Percentiles rank a stretch among this genome's conserved stretches.
phyloP scores from a whole-genome alignment of 2,888 invertebrate species.

The Cecidostiba fungosa region DNA sequence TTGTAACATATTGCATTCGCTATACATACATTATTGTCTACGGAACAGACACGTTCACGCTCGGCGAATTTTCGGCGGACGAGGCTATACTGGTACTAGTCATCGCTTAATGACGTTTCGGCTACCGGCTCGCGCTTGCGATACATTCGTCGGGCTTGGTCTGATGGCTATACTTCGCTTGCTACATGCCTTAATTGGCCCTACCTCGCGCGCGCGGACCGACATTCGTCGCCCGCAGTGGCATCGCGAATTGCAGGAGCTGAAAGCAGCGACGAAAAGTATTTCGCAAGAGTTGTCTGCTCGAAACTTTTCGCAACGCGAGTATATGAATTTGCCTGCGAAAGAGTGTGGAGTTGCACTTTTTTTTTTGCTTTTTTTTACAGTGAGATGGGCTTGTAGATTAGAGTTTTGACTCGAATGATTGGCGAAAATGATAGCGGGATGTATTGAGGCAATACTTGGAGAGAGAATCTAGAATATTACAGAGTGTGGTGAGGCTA shows the following conservation, averaged over 20 bases:
- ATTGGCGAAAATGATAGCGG: not conserved
- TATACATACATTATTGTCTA: not conserved
- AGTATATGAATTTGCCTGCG: not conserved
- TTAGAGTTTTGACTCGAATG: not conserved
- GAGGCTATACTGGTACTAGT: not conserved
- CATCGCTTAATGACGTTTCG: conserved; percentile 44
- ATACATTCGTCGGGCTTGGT: conserved; percentile 4
- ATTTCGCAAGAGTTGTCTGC: conserved; percentile 18
- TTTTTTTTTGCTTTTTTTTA: not conserved
- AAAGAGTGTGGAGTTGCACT: not conserved
- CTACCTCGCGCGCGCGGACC: not conserved
- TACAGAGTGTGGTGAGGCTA: not conserved
- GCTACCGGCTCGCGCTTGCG: conserved; percentile 35
- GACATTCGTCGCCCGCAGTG: not conserved
- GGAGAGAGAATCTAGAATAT: not conserved
- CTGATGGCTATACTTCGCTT: conserved; percentile 16
- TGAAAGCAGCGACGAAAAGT: conserved; percentile 7
- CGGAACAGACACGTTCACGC: not conserved
- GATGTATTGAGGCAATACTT: not conserved
- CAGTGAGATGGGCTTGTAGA: not conserved
- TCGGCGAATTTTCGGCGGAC: not conserved
- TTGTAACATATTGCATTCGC: not conserved
- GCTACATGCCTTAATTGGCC: conserved; percentile 51
- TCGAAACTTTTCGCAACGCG: conserved; percentile 26
- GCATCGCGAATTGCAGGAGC: conserved; percentile 20